Evolutionary conservation across 2,888 invertebrate genomes (phyloP), one percentile per base, ranked within the genome.

Genomic region (Digitonthophagus gazella): DNA sequence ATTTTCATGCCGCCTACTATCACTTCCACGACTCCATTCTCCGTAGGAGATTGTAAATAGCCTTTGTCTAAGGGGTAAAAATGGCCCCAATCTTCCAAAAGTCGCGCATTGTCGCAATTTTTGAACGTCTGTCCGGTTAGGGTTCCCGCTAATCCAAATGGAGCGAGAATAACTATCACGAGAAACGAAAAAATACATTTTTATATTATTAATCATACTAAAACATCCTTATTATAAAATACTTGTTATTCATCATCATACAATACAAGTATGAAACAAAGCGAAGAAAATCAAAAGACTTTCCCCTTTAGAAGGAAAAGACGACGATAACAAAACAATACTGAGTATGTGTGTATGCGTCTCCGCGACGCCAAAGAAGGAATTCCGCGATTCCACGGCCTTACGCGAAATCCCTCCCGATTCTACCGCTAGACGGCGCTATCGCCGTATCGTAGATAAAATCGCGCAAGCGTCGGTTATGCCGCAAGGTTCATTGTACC

Each of bases 31-130:
- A 82, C 80, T 72, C 77, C 78, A 71, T 78, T 79, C 55, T 81
- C 81, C 14, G 72, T 74, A 3, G 18, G 18, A 4, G 61, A 20
- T 80, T 83, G 73, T 83, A 84, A 85, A 72, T 83, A 82, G 68
- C 80, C 81, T 80, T 86, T 86, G 81, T 90, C 93, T 75, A 97
- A 87, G 71, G 97, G 97, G 85, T 96, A 98, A 81, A 97, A 97
- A 80, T 95, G 94, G 71, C 92, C 89, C 98, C 98, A 98, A 77
- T 97, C 96, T 78, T 96, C 95, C 72, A 97, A 85, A 73, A 96
- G 88, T 73, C 93, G 91, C 75, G 90, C 87, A 15, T 91, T 91
- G 61, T 91, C 89, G 80, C 93, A 92, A 58, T 85, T 84, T 76
- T 87, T 85, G 83, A 90, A 93, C 72, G 89, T 88, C 78, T 93